Evolutionary conservation across 2,888 invertebrate genomes (phyloP).

Genomic region (Drosophila histrio): DNA sequence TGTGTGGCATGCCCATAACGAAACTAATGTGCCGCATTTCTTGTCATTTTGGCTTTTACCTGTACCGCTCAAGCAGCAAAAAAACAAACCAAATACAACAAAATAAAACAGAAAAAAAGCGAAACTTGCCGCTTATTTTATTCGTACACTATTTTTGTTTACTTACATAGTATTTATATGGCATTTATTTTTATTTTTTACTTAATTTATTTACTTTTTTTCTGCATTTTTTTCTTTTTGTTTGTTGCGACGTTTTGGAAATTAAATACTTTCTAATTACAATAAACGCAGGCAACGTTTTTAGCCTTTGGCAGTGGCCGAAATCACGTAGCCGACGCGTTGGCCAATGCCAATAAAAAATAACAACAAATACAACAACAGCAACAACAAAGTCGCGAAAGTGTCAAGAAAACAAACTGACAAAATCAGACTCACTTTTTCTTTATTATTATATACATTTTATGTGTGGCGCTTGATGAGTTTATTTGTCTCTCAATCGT

Average conservation of each 20-base stretch:
- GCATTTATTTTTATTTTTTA: constrained; percentile 29
- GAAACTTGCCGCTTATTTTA: constrained; percentile 48
- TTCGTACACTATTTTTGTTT: constrained; percentile 47
- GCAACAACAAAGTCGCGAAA: constrained; percentile 59
- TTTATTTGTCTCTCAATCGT: constrained; percentile 48
- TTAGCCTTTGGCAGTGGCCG: constrained; percentile 65
- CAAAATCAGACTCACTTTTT: constrained; percentile 65
- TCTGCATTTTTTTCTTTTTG: constrained; percentile 17
- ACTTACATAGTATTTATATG: constrained; percentile 47
- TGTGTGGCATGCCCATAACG: constrained; percentile 69
- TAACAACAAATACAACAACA: constrained; percentile 5
- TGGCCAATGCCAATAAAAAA: constrained; percentile 64
- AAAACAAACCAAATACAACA: constrained; percentile 1
- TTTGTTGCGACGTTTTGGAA: constrained; percentile 61
- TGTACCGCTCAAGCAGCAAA: constrained; percentile 10
- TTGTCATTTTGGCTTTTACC: constrained; percentile 55
- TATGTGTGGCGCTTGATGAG: constrained; percentile 52
- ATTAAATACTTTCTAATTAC: constrained; percentile 81
- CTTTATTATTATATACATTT: constrained; percentile 65
- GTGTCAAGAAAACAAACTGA: constrained; percentile 68
- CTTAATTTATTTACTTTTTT: constrained; percentile 21
- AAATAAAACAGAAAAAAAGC: constrained; percentile 50
- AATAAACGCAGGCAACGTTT: constrained; percentile 69
- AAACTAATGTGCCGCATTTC: constrained; percentile 66
- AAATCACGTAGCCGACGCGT: constrained; percentile 71